A percentile compares a stretch with the other conserved stretches of the same genome.
Evolutionary conservation across 2,888 invertebrate species (phyloP).

Genomic region (Linnaemya tessellans): DNA sequence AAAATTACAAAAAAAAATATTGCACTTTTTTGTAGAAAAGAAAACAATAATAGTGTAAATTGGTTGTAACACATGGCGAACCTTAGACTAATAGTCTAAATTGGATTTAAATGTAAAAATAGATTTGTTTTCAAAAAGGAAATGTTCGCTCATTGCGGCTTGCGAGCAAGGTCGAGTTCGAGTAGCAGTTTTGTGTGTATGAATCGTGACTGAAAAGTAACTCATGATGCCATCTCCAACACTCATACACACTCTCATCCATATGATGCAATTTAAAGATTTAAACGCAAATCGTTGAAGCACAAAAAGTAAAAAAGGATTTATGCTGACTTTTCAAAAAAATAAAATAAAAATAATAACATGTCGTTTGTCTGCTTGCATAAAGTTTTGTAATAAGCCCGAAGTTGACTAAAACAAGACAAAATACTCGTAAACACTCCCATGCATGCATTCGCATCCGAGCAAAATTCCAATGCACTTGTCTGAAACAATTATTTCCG

Average conservation of each 20-base stretch:
- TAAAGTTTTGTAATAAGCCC: not conserved
- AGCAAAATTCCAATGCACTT: not conserved
- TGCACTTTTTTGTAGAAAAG: too few species aligned
- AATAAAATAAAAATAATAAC: not conserved
- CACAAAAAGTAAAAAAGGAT: conserved; percentile 11
- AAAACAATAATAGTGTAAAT: too few species aligned
- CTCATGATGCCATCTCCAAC: not conserved
- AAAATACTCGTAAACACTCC: not conserved
- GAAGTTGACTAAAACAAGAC: not conserved
- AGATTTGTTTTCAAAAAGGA: too few species aligned
- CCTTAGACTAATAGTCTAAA: too few species aligned
- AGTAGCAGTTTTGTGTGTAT: not conserved
- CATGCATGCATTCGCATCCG: not conserved
- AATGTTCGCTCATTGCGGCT: too few species aligned
- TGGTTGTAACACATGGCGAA: too few species aligned
- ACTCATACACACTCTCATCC: not conserved
- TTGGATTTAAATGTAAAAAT: too few species aligned
- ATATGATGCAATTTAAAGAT: conserved; percentile 32
- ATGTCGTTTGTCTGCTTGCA: not conserved
- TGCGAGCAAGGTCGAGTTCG: too few species aligned
- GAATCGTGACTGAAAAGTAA: not conserved
- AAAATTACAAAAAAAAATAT: too few species aligned
- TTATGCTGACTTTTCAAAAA: conserved; percentile 8
- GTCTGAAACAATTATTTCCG: conserved; percentile 4
- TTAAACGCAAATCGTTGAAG: conserved; percentile 1